Percentiles rank a stretch among this genome's conserved stretches.
These are phyloP conservation scores for Pogonomyrmex barbatus DNA, from an alignment of 1,140 invertebrate species.

Conservation along the genomic window DNA sequence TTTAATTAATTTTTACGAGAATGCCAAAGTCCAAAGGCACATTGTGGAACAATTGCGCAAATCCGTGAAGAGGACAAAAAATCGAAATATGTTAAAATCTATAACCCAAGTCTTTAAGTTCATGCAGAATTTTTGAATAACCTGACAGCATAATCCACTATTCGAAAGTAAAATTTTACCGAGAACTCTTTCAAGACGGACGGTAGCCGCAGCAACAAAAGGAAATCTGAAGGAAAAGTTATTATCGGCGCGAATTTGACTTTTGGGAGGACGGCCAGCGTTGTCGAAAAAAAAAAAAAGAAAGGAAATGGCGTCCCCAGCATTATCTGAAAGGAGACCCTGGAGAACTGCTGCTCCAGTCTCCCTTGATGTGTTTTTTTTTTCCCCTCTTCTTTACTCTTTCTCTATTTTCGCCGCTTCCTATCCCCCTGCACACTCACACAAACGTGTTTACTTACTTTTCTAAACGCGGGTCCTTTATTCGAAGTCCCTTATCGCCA, in stretches of 20 bases:
- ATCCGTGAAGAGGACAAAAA: not conserved
- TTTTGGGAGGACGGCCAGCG: constrained; percentile 53
- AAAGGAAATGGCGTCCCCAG: constrained; percentile 42
- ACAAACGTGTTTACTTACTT: constrained; percentile 44
- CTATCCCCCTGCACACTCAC: constrained; percentile 3
- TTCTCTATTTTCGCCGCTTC: constrained; percentile 54
- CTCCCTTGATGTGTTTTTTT: constrained; percentile 54
- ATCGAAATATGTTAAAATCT: not conserved
- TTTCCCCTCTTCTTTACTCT: constrained; percentile 28
- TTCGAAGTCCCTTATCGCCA: constrained; percentile 68
- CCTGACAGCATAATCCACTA: constrained; percentile 6
- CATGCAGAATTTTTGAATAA: not conserved
- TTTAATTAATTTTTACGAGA: no score
- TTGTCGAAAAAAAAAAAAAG: constrained; percentile 63
- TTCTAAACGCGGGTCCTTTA: constrained; percentile 69
- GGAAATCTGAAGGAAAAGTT: constrained; percentile 71
- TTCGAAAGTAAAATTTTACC: constrained; percentile 28
- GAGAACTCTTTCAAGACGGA: not conserved
- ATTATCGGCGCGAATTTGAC: constrained; percentile 78
- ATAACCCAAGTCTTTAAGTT: not conserved
- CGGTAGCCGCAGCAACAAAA: constrained; percentile 18
- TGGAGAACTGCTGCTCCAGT: constrained; percentile 62
- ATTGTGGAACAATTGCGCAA: not conserved
- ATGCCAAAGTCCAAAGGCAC: not conserved
- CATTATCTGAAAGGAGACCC: constrained; percentile 77